Conservation (phyloP, 2,113 vertebrate species). For the Vombatus ursinus region DNA sequence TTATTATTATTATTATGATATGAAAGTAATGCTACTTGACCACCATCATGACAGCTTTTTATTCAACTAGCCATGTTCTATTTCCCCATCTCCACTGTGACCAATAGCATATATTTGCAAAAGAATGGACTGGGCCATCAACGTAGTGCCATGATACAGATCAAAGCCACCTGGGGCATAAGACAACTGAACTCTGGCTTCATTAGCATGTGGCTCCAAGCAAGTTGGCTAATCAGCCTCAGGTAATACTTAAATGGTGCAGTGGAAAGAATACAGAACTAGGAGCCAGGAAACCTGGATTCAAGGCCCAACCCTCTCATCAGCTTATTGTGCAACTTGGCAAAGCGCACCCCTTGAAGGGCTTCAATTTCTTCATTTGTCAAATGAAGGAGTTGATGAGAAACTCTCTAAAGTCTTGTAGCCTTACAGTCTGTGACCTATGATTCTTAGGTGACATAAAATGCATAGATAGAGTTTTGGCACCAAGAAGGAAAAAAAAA, state of each 20-base stretch:
- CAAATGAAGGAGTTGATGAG: conserved; percentile 15
- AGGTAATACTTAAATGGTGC: background rate
- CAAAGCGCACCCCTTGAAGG: background rate
- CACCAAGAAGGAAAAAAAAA: background rate
- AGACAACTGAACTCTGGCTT: background rate
- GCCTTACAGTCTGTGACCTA: background rate
- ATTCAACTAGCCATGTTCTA: background rate
- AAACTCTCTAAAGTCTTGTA: background rate
- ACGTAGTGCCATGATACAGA: background rate
- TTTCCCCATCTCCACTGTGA: background rate
- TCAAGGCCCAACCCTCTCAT: conserved; percentile 29
- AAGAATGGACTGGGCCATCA: background rate
- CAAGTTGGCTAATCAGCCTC: conserved; percentile 42
- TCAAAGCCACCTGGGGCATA: background rate
- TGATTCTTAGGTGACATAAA: background rate
- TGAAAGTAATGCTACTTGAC: background rate
- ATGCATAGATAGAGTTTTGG: background rate
- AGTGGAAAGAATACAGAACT: background rate
- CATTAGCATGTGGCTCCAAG: conserved; percentile 8
- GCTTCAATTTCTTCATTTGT: conserved; percentile 15
- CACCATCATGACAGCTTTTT: background rate
- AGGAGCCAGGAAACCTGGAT: conserved; percentile 16
- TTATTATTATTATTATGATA: background rate
- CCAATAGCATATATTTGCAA: background rate
- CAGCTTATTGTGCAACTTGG: background rate